Evolutionary conservation across 2,797 vertebrate species (phyloP), one percentile per base, ranked within the genome.

Genomic region (Chelon auratus): DNA sequence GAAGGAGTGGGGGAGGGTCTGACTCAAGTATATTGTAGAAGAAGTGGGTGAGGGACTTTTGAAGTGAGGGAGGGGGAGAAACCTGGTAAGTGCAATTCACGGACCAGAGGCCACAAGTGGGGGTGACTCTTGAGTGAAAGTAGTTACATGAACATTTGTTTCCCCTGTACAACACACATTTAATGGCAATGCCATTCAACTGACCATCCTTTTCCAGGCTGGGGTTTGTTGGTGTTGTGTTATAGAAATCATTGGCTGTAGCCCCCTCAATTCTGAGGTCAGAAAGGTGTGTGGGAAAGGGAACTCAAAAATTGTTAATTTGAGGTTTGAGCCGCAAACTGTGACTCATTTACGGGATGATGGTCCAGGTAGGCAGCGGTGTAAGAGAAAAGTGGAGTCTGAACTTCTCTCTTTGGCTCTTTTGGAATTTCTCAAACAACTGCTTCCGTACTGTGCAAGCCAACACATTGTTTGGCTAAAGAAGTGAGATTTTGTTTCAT

Each of bases 71-170:
- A 22, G 62, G 78, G 79, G 62, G 59, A 33, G 62, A 64, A 56
- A 72, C 69, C 71, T 73, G 64, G 73, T 77, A 89, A 80, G 80
- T 88, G 85, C 88, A 80, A 87, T 81, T 88, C 87, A 70, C 22
- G 30, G 66, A 77, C 68, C 71, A 76, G 79, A 82, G 77, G 84
- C 82, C 74, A 69, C 68, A 68, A 84, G 77, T 75, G 81, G 82
- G 84, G 86, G 63, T 55, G 78, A 82, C 51, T 22, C 74, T 59
- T 64, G 56, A 85, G 84, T 81, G 83, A 90, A 89, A 89, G 89
- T 87, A 78, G 68, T 77, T 75, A 84, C 77, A 83, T 62, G 74
- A 75, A 71, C 47, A 52, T 45, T 22, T 60, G 45, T n/a, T 14
- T 6, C 6, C 9, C 39, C 2, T 11, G 30, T 33, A 33, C 30